phyloP scores from a whole-genome alignment of 1,140 invertebrate genomes.

The Pseudomyrmex dendroicus region DNA sequence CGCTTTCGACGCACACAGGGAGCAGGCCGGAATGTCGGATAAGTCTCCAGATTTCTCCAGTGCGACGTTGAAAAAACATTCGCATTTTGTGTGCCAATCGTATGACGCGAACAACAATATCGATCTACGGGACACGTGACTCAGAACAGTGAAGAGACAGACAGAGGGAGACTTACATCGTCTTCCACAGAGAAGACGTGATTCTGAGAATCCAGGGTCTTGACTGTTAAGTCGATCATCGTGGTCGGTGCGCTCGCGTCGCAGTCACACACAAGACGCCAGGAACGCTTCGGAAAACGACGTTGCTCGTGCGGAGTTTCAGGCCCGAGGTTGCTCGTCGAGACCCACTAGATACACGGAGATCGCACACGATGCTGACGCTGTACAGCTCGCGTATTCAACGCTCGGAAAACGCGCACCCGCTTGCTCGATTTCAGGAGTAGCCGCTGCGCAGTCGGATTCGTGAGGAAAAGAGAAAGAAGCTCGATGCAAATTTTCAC shows the following conservation, averaged over 20 bases:
- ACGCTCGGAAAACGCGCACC: not conserved
- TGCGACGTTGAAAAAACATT: not conserved
- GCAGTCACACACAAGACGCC: not conserved
- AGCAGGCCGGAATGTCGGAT: not conserved
- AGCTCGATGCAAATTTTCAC: not conserved
- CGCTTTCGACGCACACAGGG: not conserved
- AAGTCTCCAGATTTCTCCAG: not conserved
- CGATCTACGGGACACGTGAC: not conserved
- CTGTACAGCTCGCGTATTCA: not conserved
- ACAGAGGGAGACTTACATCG: conserved; percentile 89
- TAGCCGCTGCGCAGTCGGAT: not conserved
- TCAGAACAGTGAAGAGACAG: no score
- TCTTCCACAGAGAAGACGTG: conserved; percentile 94
- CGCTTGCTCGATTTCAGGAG: not conserved
- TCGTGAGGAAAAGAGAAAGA: no score
- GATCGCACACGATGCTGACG: not conserved
- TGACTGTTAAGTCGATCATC: conserved; percentile 95
- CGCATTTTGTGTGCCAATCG: not conserved
- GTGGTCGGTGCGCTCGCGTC: conserved; percentile 13
- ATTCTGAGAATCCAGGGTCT: conserved; percentile 97
- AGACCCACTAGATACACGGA: not conserved
- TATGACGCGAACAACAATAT: not conserved
- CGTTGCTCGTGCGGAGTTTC: not conserved
- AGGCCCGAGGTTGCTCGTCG: no score
- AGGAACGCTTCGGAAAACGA: not conserved